Percentiles rank a stretch among this genome's conserved stretches.
Evolutionary conservation across 37 sponge, comb jelly and placozoan species (phyloP).

Genomic region (Eunapius fragilis): DNA sequence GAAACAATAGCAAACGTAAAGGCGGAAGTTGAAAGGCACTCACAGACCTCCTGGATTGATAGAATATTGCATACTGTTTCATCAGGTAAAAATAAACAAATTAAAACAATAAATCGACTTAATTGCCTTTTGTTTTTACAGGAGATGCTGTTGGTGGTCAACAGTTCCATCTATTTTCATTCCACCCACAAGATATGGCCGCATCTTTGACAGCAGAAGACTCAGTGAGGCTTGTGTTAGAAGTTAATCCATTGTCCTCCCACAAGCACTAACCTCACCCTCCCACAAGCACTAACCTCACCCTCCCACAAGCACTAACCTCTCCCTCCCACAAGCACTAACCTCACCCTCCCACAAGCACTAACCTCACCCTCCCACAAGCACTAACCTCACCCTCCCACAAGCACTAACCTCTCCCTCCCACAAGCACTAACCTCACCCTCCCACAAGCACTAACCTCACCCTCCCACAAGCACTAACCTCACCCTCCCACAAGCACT

Average conservation of each 20-base stretch:
- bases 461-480: not conserved
- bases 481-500: not conserved
- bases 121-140: not conserved
- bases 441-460: too few relatives aligned
- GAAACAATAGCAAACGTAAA: not conserved
- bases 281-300: not conserved
- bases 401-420: not conserved
- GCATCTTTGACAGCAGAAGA: slow-evolving; percentile 55
- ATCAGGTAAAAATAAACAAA: not conserved
- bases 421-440: too few relatives aligned
- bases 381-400: not conserved
- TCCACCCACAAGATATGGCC: slow-evolving; percentile 53
- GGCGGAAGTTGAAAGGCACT: not conserved
- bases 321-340: too few relatives aligned
- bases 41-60: not conserved
- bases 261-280: not conserved
- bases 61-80: not conserved
- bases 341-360: too few relatives aligned
- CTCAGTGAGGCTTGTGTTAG: slow-evolving; percentile 68
- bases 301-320: too few relatives aligned
- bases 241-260: too few relatives aligned
- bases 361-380: not conserved
- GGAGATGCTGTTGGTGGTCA: not conserved
- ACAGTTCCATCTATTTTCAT: slow-evolving; percentile 24
- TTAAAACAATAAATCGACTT: not conserved